Conservation (phyloP, 2,888 invertebrate genomes). For the Amiota mariae region DNA sequence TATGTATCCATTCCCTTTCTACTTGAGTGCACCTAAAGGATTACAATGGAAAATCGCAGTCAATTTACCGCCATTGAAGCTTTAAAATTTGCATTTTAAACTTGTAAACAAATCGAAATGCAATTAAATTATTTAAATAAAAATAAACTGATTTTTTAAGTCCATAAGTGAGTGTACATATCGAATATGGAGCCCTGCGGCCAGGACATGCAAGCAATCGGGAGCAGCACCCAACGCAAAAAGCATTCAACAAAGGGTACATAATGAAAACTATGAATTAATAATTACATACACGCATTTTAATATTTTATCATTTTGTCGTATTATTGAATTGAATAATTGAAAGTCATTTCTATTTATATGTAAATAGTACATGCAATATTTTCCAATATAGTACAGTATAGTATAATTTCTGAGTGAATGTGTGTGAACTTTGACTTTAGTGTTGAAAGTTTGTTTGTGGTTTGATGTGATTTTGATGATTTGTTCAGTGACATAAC, state of each 20-base stretch:
- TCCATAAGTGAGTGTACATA: background rate
- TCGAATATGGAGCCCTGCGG: background rate
- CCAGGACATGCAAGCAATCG: constrained; percentile 9
- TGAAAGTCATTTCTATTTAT: too few species aligned
- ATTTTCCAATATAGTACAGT: too few species aligned
- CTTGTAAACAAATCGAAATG: constrained; percentile 66
- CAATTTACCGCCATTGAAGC: constrained; percentile 58
- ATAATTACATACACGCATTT: constrained; percentile 48
- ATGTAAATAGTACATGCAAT: too few species aligned
- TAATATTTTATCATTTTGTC: constrained; percentile 13
- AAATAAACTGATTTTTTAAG: constrained; percentile 51
- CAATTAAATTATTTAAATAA: constrained; percentile 67
- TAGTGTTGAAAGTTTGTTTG: too few species aligned
- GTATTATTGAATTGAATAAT: too few species aligned
- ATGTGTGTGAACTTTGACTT: too few species aligned
- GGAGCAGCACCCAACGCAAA: constrained; percentile 42
- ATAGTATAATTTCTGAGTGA: too few species aligned
- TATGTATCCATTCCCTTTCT: background rate
- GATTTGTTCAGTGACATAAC: too few species aligned
- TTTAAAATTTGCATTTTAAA: constrained; percentile 60
- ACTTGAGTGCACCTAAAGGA: constrained; percentile 34
- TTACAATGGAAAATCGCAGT: constrained; percentile 60
- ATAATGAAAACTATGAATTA: constrained; percentile 63
- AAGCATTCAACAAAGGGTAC: constrained; percentile 38
- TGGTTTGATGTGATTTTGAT: too few species aligned